A percentile compares a stretch with the other conserved stretches of the same genome.
Conservation (phyloP, 1,140 invertebrate species). For the Campoletis sonorensis region DNA sequence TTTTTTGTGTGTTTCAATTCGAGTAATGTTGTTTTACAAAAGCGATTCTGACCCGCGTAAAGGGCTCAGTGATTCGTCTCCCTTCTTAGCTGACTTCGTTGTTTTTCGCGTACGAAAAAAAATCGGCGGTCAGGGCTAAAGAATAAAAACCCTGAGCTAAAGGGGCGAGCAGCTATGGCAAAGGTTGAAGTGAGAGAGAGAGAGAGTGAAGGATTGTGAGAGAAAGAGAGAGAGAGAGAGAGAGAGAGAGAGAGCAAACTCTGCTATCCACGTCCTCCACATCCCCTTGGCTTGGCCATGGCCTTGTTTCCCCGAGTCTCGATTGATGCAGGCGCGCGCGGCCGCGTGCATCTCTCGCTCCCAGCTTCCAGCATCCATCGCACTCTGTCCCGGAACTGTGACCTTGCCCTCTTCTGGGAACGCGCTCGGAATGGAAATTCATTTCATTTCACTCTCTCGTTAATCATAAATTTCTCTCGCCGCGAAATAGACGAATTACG, state of each 20-base stretch:
- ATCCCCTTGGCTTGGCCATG: constrained; percentile 21
- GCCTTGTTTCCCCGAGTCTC: constrained; percentile 22
- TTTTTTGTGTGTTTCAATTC: not conserved
- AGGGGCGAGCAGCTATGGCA: not conserved
- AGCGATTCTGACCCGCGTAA: too few relatives aligned
- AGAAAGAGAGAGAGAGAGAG: too few relatives aligned
- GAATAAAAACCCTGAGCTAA: not conserved
- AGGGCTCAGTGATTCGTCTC: too few relatives aligned
- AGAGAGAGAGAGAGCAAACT: not conserved
- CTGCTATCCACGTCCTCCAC: not conserved
- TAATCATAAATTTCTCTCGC: not conserved
- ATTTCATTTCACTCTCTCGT: not conserved
- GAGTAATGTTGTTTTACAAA: too few relatives aligned
- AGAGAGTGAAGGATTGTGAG: not conserved
- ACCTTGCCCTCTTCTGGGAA: constrained; percentile 21
- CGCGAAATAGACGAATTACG: not conserved
- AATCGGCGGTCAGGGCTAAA: not conserved
- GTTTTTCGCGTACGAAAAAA: not conserved
- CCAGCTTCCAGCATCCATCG: constrained; percentile 10
- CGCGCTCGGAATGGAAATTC: not conserved
- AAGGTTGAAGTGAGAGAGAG: not conserved
- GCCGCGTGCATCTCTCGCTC: not conserved
- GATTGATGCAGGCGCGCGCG: constrained; percentile 19
- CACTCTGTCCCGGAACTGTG: constrained; percentile 5
- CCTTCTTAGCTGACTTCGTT: not conserved